Evolutionary conservation across 2,888 invertebrate genomes (phyloP).

Genomic region (Philereme transversata): DNA sequence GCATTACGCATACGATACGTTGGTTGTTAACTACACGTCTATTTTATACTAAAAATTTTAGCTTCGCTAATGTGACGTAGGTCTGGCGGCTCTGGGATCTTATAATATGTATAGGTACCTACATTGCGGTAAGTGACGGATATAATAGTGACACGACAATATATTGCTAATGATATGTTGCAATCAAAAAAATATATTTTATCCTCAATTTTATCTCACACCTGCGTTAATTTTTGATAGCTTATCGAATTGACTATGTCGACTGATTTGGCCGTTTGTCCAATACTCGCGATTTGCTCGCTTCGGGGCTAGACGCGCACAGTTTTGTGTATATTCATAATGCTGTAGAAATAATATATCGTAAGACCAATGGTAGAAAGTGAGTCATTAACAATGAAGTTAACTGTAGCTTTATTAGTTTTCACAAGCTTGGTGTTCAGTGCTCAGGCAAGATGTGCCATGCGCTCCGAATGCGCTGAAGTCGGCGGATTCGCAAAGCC

Average conservation of each 20-base stretch:
- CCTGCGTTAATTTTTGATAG: slow-evolving; percentile 68
- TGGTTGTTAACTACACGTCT: too few relatives aligned
- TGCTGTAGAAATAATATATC: slow-evolving; percentile 21
- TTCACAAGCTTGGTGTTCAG: slow-evolving; percentile 52
- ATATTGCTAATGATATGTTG: slow-evolving; percentile 14
- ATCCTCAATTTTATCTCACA: slow-evolving; percentile 53
- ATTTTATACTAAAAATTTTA: too few relatives aligned
- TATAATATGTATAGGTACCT: too few relatives aligned
- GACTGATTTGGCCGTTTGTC: slow-evolving; percentile 42
- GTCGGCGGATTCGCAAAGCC: slow-evolving; percentile 53
- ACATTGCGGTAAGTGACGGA: background rate
- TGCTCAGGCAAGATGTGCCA: slow-evolving; percentile 58
- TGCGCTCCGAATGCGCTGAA: slow-evolving; percentile 59
- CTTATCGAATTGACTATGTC: slow-evolving; percentile 54
- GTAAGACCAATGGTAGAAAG: slow-evolving; percentile 20
- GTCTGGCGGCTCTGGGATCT: too few relatives aligned
- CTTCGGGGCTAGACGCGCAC: slow-evolving; percentile 9
- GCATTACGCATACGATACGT: too few relatives aligned
- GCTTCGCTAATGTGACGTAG: too few relatives aligned
- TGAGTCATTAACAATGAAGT: slow-evolving; percentile 49
- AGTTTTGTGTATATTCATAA: slow-evolving; percentile 22
- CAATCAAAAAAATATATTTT: slow-evolving; percentile 28
- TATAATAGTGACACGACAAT: background rate
- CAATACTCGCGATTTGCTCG: slow-evolving; percentile 40
- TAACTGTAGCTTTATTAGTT: slow-evolving; percentile 38